These are phyloP conservation scores for Micropoecilia bifurca DNA, from an alignment of 2,797 vertebrate species.

Conservation along the genomic window DNA sequence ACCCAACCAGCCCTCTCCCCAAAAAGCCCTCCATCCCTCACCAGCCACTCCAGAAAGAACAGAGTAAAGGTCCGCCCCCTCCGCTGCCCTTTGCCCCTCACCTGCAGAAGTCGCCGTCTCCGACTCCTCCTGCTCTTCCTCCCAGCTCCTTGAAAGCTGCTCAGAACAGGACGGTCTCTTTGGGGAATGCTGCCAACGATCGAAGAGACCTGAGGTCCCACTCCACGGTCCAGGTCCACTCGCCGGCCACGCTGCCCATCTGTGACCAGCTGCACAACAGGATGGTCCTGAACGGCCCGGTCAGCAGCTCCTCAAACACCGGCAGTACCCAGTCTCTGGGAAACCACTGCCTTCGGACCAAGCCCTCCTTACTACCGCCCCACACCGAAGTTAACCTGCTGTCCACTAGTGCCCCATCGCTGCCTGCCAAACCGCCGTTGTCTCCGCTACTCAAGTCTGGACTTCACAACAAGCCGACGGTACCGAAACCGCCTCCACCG, in stretches of 20 bases:
- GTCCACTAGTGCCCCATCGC: neutral
- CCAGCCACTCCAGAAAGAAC: conserved; percentile 51
- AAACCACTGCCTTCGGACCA: conserved; percentile 58
- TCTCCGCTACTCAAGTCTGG: conserved; percentile 52
- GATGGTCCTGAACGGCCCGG: conserved; percentile 49
- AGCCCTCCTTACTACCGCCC: neutral
- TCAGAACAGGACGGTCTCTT: conserved; percentile 1
- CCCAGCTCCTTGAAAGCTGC: conserved; percentile 28
- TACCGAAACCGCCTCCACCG: conserved; percentile 68
- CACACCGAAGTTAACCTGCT: neutral
- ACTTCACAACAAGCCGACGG: conserved; percentile 58
- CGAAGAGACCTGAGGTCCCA: conserved; percentile 37
- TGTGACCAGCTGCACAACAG: conserved; percentile 77
- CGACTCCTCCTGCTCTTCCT: conserved; percentile 25
- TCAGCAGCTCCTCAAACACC: conserved; percentile 38
- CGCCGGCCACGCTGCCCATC: conserved; percentile 55
- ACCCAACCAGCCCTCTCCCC: conserved; percentile 15
- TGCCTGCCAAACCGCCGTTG: conserved; percentile 12
- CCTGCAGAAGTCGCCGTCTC: conserved; percentile 43
- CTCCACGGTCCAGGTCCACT: neutral
- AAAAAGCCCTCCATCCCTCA: conserved; percentile 55
- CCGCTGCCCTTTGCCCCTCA: conserved; percentile 57
- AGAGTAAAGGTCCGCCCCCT: conserved; percentile 59
- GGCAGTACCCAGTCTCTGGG: conserved; percentile 38
- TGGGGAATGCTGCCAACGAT: neutral